A percentile compares a stretch with the other conserved stretches of the same genome.
Evolutionary conservation across 2,797 vertebrate species (phyloP).

Genomic region (Dryobates pubescens): DNA sequence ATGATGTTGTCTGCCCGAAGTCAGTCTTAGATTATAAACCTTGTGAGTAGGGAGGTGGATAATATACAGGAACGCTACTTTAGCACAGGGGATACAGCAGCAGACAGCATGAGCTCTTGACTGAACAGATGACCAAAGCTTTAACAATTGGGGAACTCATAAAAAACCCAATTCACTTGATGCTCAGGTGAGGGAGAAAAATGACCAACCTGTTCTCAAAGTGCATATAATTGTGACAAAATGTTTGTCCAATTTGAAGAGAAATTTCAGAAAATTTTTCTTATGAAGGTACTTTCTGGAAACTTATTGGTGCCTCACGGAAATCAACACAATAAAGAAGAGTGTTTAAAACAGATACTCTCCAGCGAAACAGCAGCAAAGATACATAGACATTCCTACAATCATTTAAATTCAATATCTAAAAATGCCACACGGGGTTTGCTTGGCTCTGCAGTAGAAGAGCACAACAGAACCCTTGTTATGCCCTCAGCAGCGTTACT

Average conservation of each 20-base stretch:
- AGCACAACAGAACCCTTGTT: slow-evolving; percentile 70
- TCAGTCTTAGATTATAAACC: background rate
- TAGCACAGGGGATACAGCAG: background rate
- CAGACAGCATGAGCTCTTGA: background rate
- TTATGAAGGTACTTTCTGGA: background rate
- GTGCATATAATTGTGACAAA: background rate
- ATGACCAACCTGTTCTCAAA: background rate
- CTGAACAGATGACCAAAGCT: background rate
- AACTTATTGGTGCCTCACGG: background rate
- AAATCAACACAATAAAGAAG: background rate
- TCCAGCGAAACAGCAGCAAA: background rate
- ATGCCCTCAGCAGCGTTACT: slow-evolving; percentile 3
- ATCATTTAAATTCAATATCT: slow-evolving; percentile 60
- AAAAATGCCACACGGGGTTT: slow-evolving; percentile 37
- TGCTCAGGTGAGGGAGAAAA: background rate
- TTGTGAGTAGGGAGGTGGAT: rapidly evolving
- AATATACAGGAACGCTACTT: background rate
- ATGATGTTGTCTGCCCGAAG: background rate
- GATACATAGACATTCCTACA: background rate
- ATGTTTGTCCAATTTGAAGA: background rate
- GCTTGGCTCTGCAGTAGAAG: slow-evolving; percentile 54
- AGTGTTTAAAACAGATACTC: background rate
- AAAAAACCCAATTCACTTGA: background rate
- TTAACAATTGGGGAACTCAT: background rate
- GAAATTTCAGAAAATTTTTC: background rate